Conservation (phyloP, 2,113 vertebrate species). For the Sebastes fasciatus region DNA sequence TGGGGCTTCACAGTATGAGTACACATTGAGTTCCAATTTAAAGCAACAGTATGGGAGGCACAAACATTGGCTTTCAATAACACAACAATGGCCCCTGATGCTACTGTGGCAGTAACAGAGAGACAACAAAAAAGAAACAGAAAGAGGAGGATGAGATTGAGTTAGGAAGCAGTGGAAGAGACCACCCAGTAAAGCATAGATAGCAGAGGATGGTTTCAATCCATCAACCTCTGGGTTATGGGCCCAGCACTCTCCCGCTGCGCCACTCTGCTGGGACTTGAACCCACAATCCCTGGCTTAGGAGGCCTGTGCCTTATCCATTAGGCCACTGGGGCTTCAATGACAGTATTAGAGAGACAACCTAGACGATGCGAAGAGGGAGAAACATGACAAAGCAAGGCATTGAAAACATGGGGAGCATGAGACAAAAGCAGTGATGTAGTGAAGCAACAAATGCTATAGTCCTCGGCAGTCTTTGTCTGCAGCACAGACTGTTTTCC, state of each 20-base stretch:
- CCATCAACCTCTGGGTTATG: slow-evolving; percentile 90
- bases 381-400: neutral
- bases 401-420: no score
- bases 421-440: no score
- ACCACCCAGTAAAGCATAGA: no score
- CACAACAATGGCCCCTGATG: no score
- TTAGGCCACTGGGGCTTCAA: slow-evolving; percentile 76
- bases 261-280: slow-evolving; percentile 85
- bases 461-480: neutral
- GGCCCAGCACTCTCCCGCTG: slow-evolving; percentile 89
- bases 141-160: no score
- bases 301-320: slow-evolving; percentile 81
- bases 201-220: slow-evolving; percentile 89
- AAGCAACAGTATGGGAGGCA: no score
- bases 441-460: neutral
- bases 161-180: no score
- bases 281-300: slow-evolving; percentile 76
- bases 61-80: no score
- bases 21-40: no score
- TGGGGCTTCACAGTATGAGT: slow-evolving; percentile 45
- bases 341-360: neutral
- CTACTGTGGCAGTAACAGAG: no score
- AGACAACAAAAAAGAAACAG: no score
- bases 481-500: neutral
- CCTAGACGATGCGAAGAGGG: neutral